phyloP scores from a whole-genome alignment of 1,140 invertebrate genomes.

The Lerema accius region DNA sequence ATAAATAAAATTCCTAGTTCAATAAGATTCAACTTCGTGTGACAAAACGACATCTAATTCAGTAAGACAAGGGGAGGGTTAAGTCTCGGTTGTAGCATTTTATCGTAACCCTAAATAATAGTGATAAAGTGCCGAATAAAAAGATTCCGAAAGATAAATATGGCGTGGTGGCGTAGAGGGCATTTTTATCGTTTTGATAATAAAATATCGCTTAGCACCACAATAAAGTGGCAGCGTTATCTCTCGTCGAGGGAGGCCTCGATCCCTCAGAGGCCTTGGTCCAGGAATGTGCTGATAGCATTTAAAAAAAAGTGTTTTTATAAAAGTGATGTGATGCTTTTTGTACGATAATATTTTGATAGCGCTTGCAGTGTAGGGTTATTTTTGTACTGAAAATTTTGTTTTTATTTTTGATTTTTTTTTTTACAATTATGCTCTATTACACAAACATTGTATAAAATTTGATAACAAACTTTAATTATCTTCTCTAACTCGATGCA shows the following conservation, averaged over 20 bases:
- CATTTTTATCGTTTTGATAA: constrained; percentile 47
- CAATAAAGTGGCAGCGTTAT: constrained; percentile 63
- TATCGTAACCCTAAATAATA: constrained; percentile 75
- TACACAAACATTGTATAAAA: too few species aligned
- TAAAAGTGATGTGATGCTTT: background rate
- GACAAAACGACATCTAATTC: background rate
- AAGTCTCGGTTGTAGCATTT: constrained; percentile 47
- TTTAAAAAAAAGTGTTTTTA: background rate
- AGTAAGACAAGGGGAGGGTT: constrained; percentile 29
- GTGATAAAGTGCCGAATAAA: constrained; percentile 75
- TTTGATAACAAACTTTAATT: too few species aligned
- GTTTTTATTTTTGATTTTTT: too few species aligned
- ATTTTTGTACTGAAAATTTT: too few species aligned
- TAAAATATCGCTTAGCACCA: constrained; percentile 69
- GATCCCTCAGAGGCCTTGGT: constrained; percentile 40
- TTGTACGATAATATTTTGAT: too few species aligned
- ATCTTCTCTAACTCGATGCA: too few species aligned
- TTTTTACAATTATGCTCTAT: too few species aligned
- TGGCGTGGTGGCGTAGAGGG: constrained; percentile 40
- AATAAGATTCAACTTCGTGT: too few species aligned
- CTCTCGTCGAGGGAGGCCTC: constrained; percentile 50
- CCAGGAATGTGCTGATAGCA: constrained; percentile 32
- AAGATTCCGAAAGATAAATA: constrained; percentile 70
- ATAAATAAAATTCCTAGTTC: too few species aligned
- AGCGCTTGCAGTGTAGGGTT: too few species aligned